Conservation (phyloP, 2,113 vertebrate species). For the Casuarius casuarius region DNA sequence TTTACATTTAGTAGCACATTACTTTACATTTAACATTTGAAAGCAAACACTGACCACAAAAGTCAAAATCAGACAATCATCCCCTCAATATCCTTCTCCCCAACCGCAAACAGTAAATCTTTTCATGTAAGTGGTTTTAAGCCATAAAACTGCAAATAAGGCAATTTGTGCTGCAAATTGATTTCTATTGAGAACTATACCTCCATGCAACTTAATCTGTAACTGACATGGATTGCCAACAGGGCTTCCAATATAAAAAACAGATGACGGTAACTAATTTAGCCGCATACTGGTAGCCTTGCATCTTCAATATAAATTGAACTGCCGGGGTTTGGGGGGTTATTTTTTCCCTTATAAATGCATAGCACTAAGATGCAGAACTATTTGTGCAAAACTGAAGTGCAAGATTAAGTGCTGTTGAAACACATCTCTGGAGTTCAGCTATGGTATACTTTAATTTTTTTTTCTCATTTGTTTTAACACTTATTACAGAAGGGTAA, state of each 20-base stretch:
- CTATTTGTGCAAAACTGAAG: slow-evolving; percentile 17
- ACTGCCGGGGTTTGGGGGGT: not conserved
- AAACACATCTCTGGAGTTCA: not conserved
- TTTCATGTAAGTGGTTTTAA: slow-evolving; percentile 33
- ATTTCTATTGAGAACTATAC: slow-evolving; percentile 51
- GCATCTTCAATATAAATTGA: slow-evolving; percentile 12
- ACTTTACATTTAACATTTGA: not conserved
- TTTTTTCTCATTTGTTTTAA: slow-evolving; percentile 14
- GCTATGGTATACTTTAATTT: not conserved
- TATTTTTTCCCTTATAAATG: not conserved
- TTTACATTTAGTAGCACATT: not conserved
- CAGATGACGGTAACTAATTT: slow-evolving; percentile 13
- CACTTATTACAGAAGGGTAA: slow-evolving; percentile 4
- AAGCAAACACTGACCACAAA: not conserved
- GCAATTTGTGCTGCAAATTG: slow-evolving; percentile 52
- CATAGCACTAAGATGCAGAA: slow-evolving; percentile 34
- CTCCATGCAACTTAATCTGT: slow-evolving; percentile 38
- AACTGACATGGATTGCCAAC: slow-evolving; percentile 18
- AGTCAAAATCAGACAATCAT: not conserved
- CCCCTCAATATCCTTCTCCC: not conserved
- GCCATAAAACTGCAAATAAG: slow-evolving; percentile 66
- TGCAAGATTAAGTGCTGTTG: not conserved
- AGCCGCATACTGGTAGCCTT: not conserved
- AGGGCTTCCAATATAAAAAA: not conserved
- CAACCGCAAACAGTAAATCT: slow-evolving; percentile 42